These are phyloP conservation scores for Antitype chi DNA, from an alignment of 2,888 invertebrate genomes.

Conservation along the genomic window DNA sequence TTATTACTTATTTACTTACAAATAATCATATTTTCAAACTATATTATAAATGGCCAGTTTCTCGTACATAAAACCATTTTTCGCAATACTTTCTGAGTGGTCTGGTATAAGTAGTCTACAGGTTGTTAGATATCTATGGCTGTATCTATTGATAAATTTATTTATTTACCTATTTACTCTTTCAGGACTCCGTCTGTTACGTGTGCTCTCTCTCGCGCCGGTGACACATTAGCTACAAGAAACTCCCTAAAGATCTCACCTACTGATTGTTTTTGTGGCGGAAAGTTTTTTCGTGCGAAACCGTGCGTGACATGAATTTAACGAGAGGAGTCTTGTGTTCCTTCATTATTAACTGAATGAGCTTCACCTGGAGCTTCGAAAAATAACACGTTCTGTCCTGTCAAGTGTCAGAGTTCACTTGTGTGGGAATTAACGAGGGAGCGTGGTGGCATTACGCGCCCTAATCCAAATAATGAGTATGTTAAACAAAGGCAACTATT, in stretches of 20 bases:
- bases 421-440: not conserved
- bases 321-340: not conserved
- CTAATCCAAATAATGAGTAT: not conserved
- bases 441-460: not conserved
- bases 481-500: not conserved
- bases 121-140: not conserved
- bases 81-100: no score
- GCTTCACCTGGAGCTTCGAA: not conserved
- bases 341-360: conserved; percentile 3
- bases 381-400: not conserved
- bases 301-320: not conserved
- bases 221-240: not conserved
- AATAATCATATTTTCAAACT: no score
- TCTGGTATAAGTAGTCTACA: no score
- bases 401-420: not conserved
- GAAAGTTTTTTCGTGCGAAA: not conserved
- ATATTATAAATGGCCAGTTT: no score
- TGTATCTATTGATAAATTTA: not conserved
- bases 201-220: not conserved
- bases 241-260: not conserved
- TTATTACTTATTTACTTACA: no score
- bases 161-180: not conserved
- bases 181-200: not conserved
- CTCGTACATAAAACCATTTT: no score
- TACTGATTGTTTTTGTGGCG: not conserved